These are phyloP conservation scores for Cheumatopsyche charites DNA, from an alignment of 1,140 invertebrate genomes.

Conservation along the genomic window DNA sequence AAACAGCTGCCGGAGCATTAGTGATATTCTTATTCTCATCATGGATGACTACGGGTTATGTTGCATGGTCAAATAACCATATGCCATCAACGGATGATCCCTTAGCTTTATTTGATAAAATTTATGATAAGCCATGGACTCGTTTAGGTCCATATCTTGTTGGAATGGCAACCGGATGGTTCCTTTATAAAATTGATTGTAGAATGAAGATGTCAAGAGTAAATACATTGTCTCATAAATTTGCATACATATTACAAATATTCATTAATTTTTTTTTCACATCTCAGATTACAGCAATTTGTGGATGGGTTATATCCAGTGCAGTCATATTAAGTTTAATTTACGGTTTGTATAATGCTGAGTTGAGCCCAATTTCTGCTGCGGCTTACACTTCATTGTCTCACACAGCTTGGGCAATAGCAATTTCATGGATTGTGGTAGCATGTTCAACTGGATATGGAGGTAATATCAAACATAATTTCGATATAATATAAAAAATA, in stretches of 20 bases:
- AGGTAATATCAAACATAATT: slow-evolving; percentile 60
- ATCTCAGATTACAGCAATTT: slow-evolving; percentile 66
- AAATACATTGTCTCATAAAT: slow-evolving; percentile 30
- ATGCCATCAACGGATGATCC: slow-evolving; percentile 81
- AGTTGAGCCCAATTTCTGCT: slow-evolving; percentile 70
- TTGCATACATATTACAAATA: not conserved
- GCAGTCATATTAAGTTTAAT: slow-evolving; percentile 71
- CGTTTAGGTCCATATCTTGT: slow-evolving; percentile 80
- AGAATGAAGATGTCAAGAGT: slow-evolving; percentile 78
- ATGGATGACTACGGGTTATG: slow-evolving; percentile 78
- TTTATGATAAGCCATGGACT: slow-evolving; percentile 89
- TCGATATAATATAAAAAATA: not conserved
- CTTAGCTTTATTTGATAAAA: slow-evolving; percentile 82
- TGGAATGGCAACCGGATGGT: slow-evolving; percentile 83
- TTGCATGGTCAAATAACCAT: slow-evolving; percentile 79
- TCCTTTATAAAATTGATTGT: slow-evolving; percentile 81
- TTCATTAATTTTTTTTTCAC: not conserved
- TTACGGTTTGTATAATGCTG: slow-evolving; percentile 76
- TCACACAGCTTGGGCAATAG: slow-evolving; percentile 83
- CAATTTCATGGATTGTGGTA: slow-evolving; percentile 84
- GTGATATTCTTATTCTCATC: slow-evolving; percentile 73
- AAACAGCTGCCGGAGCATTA: slow-evolving; percentile 68
- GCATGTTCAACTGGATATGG: slow-evolving; percentile 89
- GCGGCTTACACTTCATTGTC: slow-evolving; percentile 84
- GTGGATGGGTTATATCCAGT: slow-evolving; percentile 73